Percentiles rank a stretch among this genome's conserved stretches.
These are phyloP conservation scores for Pocillopora damicornis DNA, from an alignment of 64 coral and sea anemone genomes.

Conservation along the genomic window DNA sequence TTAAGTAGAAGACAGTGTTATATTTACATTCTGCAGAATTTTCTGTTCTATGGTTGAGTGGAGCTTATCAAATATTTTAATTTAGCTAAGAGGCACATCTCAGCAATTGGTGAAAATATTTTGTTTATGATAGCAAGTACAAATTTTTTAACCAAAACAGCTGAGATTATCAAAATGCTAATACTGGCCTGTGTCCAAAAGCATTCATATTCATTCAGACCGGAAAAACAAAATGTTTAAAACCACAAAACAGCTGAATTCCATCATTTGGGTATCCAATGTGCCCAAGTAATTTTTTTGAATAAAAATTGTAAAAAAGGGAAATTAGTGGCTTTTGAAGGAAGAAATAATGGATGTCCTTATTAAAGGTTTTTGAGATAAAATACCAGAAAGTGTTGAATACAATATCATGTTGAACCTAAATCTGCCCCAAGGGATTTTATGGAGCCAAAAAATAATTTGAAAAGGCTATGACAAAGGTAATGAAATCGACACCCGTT, in stretches of 20 bases:
- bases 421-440: constrained; percentile 6
- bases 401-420: neutral
- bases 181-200: neutral
- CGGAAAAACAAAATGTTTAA: neutral
- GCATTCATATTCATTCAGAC: neutral
- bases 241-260: neutral
- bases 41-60: neutral
- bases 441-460: neutral
- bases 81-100: neutral
- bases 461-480: neutral
- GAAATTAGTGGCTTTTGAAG: neutral
- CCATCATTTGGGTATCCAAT: neutral
- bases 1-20: neutral
- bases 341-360: neutral
- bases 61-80: neutral
- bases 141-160: neutral
- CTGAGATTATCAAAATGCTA: neutral
- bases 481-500: neutral
- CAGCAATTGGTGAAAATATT: constrained; percentile 1
- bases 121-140: neutral
- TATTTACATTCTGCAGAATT: neutral
- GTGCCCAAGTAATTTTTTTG: too few species aligned
- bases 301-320: neutral
- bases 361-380: neutral
- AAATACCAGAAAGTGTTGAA: neutral